Evolutionary conservation across 2,113 vertebrate genomes (phyloP).

Genomic region (Nycticryphes semicollaris): DNA sequence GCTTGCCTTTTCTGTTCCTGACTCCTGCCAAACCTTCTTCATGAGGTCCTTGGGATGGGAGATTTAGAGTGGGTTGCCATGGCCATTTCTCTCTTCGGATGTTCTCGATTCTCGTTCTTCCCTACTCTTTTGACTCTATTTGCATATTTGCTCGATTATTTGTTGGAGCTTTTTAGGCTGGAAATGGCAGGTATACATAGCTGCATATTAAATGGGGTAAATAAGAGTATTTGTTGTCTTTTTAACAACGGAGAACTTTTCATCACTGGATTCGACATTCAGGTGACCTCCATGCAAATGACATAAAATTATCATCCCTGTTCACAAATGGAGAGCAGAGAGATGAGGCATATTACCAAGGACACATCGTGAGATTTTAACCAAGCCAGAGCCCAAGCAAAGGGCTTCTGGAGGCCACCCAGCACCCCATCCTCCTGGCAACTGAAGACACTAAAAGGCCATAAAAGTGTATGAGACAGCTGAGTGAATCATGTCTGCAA

Average conservation of each 20-base stretch:
- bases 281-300: not conserved
- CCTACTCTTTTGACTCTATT: not conserved
- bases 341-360: not conserved
- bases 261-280: not conserved
- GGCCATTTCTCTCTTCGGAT: not conserved
- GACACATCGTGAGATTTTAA: not conserved
- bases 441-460: constrained; percentile 22
- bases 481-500: not conserved
- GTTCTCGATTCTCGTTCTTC: not conserved
- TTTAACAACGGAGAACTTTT: not conserved
- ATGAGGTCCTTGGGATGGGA: not conserved
- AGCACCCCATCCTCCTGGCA: not conserved
- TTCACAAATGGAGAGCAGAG: not conserved
- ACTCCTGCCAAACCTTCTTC: not conserved
- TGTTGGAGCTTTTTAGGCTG: not conserved
- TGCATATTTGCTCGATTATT: not conserved
- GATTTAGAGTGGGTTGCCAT: not conserved
- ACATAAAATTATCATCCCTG: not conserved
- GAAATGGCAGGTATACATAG: not conserved
- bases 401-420: not conserved
- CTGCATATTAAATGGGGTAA: not conserved
- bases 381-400: not conserved
- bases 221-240: not conserved
- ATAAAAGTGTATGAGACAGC: constrained; percentile 20
- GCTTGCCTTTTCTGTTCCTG: not conserved